Conservation (phyloP, 1,140 invertebrate species). For the Bombyx mori region ASM3026992v2 NC_085114.1:10474501-10475000, state of each 20-base stretch:
- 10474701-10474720: not conserved
- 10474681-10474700: not conserved
- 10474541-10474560: not conserved
- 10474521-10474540: not conserved
- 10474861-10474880: too few species aligned
- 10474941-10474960: not conserved
- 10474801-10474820: not conserved
- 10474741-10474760: not conserved
- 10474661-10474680: not conserved
- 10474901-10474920: not conserved
- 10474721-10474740: not conserved
- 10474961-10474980: not conserved
- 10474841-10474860: not conserved
- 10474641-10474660: not conserved
- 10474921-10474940: slow-evolving; percentile 1
- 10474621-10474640: too few species aligned
- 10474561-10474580: not conserved
- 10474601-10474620: too few species aligned
- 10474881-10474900: not conserved
- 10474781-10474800: not conserved
- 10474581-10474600: too few species aligned
- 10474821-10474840: slow-evolving; percentile 1
- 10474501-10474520: not conserved
- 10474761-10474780: not conserved
- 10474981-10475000: not conserved